Evolutionary conservation across 2,888 invertebrate genomes (phyloP).

Genomic region (Stegophylla sp.): DNA sequence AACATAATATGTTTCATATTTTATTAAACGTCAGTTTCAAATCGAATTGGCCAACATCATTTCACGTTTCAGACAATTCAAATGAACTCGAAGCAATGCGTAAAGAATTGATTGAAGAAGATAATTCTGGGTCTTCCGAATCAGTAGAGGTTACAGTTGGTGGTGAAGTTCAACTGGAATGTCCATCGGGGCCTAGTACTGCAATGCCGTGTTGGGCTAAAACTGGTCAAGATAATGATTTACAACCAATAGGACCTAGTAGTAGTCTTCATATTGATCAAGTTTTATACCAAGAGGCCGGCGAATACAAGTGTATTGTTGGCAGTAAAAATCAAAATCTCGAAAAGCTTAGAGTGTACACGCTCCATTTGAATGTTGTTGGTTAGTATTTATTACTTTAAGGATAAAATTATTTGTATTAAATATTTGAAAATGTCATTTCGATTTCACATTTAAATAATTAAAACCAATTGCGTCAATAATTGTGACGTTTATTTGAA

Average conservation of each 20-base stretch:
- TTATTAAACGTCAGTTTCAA: background rate
- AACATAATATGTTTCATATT: background rate
- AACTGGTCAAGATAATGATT: constrained; percentile 65
- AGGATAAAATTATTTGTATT: too few relatives aligned
- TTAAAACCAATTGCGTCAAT: too few relatives aligned
- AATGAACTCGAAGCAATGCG: constrained; percentile 69
- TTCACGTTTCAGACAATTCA: constrained; percentile 60
- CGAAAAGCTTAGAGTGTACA: constrained; percentile 63
- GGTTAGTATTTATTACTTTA: constrained; percentile 64
- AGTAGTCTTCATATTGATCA: constrained; percentile 73
- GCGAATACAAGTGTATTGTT: constrained; percentile 76
- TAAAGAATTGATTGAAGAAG: constrained; percentile 68
- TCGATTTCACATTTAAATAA: too few relatives aligned
- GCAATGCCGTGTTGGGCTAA: constrained; percentile 72
- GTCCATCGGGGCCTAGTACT: constrained; percentile 73
- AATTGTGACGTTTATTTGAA: too few relatives aligned
- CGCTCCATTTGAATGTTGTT: constrained; percentile 67
- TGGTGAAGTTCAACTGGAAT: constrained; percentile 84
- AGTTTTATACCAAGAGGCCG: constrained; percentile 79
- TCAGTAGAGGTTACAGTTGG: constrained; percentile 79
- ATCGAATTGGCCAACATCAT: background rate
- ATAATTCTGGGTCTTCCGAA: constrained; percentile 82
- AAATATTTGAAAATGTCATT: too few relatives aligned
- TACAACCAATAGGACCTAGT: constrained; percentile 68
- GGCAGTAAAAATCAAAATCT: constrained; percentile 66